Conservation (phyloP, 64 coral and sea anemone genomes). For the Actinia equina region DNA sequence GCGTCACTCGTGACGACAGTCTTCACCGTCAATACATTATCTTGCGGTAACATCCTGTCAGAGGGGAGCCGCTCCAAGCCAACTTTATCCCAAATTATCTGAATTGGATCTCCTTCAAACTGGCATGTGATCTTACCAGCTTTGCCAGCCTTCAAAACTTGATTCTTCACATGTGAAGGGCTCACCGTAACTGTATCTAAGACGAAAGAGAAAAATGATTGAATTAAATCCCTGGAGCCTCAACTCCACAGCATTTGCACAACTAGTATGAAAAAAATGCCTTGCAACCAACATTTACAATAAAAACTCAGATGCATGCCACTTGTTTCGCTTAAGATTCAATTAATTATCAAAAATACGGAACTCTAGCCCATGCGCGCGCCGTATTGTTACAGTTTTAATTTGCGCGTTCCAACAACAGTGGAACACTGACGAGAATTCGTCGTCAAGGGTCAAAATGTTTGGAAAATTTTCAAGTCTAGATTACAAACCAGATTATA, state of each 20-base stretch:
- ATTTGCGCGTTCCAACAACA: too few species aligned
- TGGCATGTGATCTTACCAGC: constrained; percentile 48
- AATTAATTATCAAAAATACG: too few species aligned
- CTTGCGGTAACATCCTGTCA: constrained; percentile 32
- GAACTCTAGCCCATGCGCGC: too few species aligned
- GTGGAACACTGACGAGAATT: too few species aligned
- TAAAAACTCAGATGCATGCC: too few species aligned
- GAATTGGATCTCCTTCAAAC: constrained; percentile 70
- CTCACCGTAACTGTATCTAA: constrained; percentile 42
- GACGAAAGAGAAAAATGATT: background rate
- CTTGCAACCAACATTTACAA: too few species aligned
- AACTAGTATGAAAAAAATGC: too few species aligned
- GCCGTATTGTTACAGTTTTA: too few species aligned
- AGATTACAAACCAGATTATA: too few species aligned
- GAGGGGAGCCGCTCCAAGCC: constrained; percentile 27
- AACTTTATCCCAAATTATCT: constrained; percentile 73
- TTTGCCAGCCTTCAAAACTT: constrained; percentile 52
- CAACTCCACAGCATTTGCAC: background rate
- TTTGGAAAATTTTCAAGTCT: too few species aligned
- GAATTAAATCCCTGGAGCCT: background rate
- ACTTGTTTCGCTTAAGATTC: too few species aligned
- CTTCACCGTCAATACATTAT: constrained; percentile 46
- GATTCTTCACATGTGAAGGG: constrained; percentile 27
- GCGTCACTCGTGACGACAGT: constrained; percentile 40
- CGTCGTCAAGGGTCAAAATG: too few species aligned